A percentile compares a stretch with the other conserved stretches of the same genome.
phyloP scores from a whole-genome alignment of 2,797 vertebrate species.

The Anas acuta region DNA sequence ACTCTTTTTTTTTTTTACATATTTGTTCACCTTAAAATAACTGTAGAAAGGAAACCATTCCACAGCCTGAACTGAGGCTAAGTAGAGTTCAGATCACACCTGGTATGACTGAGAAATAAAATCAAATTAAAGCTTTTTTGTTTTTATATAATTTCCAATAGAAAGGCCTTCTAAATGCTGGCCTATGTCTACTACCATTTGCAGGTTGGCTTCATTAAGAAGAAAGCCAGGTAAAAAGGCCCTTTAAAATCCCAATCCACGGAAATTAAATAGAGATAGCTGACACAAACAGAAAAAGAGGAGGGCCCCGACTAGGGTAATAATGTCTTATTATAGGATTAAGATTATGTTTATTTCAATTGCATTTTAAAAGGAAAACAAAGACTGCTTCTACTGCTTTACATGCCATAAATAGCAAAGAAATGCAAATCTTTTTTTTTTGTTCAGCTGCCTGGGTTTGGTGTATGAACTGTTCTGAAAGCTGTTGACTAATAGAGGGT shows the following conservation, averaged over 20 bases:
- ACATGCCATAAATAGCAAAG: not conserved
- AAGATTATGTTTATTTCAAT: not conserved
- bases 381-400: not conserved
- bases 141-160: not conserved
- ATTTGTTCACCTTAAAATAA: not conserved
- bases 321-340: not conserved
- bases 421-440: not conserved
- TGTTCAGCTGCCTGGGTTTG: not conserved
- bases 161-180: accelerated
- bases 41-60: not conserved
- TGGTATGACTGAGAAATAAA: not conserved
- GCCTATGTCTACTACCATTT: not conserved
- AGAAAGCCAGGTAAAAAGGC: not conserved
- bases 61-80: not conserved
- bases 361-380: not conserved
- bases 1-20: not conserved
- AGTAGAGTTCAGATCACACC: not conserved
- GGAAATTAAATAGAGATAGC: not conserved
- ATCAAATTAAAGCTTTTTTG: not conserved
- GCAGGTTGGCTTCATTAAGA: not conserved
- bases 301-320: not conserved
- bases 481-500: not conserved
- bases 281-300: not conserved
- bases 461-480: not conserved
- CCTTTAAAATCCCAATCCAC: accelerated